These are phyloP conservation scores for Speoplatyrhinus poulsoni DNA, from an alignment of 2,113 vertebrate genomes.

Conservation along the genomic window DNA sequence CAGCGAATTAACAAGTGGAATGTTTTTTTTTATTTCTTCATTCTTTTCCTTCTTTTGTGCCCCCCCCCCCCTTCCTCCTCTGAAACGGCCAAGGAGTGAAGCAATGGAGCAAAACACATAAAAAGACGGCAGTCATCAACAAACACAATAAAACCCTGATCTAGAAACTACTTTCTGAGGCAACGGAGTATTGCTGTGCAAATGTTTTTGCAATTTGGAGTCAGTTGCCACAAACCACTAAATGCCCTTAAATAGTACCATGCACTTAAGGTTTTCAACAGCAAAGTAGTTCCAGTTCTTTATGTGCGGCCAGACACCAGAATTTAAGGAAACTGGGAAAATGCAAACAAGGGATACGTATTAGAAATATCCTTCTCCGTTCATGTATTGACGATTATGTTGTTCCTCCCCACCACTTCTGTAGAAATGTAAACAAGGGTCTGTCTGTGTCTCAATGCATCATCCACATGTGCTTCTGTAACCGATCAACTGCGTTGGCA, in stretches of 20 bases:
- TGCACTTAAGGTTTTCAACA: slow-evolving; percentile 71
- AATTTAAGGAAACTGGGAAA: slow-evolving; percentile 30
- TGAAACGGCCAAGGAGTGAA: slow-evolving; percentile 67
- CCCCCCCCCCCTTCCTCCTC: background rate
- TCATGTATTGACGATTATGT: slow-evolving; percentile 58
- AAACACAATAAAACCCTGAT: slow-evolving; percentile 77
- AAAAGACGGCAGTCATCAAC: slow-evolving; percentile 75
- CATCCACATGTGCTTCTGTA: slow-evolving; percentile 58
- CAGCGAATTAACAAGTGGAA: slow-evolving; percentile 73
- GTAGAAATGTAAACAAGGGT: slow-evolving; percentile 62
- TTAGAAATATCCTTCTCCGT: slow-evolving; percentile 61
- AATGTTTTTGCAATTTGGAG: slow-evolving; percentile 76
- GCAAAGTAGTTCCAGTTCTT: slow-evolving; percentile 64
- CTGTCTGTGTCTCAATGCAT: slow-evolving; percentile 52
- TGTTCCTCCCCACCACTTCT: slow-evolving; percentile 58
- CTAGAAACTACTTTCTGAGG: slow-evolving; percentile 69
- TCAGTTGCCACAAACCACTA: slow-evolving; percentile 74
- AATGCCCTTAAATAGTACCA: slow-evolving; percentile 75
- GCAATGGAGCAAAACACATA: slow-evolving; percentile 76
- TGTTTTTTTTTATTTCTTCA: slow-evolving; percentile 26
- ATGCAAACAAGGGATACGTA: slow-evolving; percentile 40
- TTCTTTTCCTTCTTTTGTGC: slow-evolving; percentile 35
- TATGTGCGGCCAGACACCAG: slow-evolving; percentile 56
- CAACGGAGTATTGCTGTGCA: slow-evolving; percentile 69
- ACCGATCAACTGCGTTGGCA: slow-evolving; percentile 46